These are phyloP conservation scores for Zaprionus africanus DNA, from an alignment of 1,140 invertebrate genomes.

Conservation along the genomic window DNA sequence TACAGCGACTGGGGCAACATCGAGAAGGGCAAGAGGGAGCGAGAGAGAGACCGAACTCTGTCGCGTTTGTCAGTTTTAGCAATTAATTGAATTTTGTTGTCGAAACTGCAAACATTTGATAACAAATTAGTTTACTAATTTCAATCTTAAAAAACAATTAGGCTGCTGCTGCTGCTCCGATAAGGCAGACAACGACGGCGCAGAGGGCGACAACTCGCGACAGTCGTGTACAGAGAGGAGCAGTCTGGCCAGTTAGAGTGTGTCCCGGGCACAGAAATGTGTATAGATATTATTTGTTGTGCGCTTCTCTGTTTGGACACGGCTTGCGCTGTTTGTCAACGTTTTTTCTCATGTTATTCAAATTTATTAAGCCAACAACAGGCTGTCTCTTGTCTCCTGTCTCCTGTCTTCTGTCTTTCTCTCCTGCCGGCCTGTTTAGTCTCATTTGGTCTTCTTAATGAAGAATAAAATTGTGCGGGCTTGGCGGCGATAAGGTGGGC, in stretches of 20 bases:
- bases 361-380: constrained; percentile 72
- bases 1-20: no score
- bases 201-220: constrained; percentile 65
- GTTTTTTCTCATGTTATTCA: constrained; percentile 66
- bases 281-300: constrained; percentile 70
- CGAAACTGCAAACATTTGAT: constrained; percentile 84
- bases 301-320: constrained; percentile 51
- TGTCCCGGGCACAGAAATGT: constrained; percentile 38
- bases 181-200: constrained; percentile 16
- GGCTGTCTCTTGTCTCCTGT: constrained; percentile 9
- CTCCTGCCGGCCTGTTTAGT: constrained; percentile 56
- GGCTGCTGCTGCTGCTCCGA: constrained; percentile 34
- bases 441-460: constrained; percentile 74
- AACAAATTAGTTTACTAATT: constrained; percentile 84
- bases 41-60: not conserved
- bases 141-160: constrained; percentile 84
- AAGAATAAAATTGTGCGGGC: constrained; percentile 72
- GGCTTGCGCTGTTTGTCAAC: constrained; percentile 29
- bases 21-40: not conserved
- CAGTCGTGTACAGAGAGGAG: constrained; percentile 17
- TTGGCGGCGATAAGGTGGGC: constrained; percentile 45
- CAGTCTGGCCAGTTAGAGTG: not conserved
- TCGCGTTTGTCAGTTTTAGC: constrained; percentile 71
- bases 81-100: constrained; percentile 83
- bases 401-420: not conserved